A percentile compares a stretch with the other conserved stretches of the same genome.
Evolutionary conservation across 2,797 vertebrate genomes (phyloP).

Genomic region (Anabacerthia variegaticeps): DNA sequence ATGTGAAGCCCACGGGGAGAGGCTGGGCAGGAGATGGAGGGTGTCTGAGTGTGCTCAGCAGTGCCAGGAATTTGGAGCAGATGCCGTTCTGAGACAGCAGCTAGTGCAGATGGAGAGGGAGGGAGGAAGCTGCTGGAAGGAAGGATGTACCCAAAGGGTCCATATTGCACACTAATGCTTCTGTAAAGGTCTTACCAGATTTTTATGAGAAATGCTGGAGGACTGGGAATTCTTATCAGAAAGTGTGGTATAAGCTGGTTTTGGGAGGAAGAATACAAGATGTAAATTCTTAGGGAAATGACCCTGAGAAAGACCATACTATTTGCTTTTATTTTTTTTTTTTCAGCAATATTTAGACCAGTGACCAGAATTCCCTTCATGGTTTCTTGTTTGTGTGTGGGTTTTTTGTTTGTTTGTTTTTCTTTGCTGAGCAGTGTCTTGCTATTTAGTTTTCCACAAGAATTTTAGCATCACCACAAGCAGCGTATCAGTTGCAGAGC

Average conservation of each 20-base stretch:
- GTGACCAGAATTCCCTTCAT: neutral
- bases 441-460: neutral
- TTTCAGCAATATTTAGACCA: neutral
- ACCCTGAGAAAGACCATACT: neutral
- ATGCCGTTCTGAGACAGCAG: neutral
- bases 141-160: neutral
- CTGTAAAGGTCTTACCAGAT: neutral
- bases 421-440: neutral
- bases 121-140: neutral
- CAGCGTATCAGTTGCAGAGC: neutral
- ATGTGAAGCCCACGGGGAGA: neutral
- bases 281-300: neutral
- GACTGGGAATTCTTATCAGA: neutral
- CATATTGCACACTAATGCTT: neutral
- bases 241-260: neutral
- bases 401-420: neutral
- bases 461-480: neutral
- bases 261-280: neutral
- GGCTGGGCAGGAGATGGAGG: neutral
- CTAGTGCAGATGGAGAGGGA: fast-evolving
- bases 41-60: neutral
- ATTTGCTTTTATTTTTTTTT: neutral
- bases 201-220: neutral
- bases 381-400: neutral
- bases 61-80: neutral